phyloP scores from a whole-genome alignment of 2,797 vertebrate genomes.

The Hemibagrus guttatus region DNA sequence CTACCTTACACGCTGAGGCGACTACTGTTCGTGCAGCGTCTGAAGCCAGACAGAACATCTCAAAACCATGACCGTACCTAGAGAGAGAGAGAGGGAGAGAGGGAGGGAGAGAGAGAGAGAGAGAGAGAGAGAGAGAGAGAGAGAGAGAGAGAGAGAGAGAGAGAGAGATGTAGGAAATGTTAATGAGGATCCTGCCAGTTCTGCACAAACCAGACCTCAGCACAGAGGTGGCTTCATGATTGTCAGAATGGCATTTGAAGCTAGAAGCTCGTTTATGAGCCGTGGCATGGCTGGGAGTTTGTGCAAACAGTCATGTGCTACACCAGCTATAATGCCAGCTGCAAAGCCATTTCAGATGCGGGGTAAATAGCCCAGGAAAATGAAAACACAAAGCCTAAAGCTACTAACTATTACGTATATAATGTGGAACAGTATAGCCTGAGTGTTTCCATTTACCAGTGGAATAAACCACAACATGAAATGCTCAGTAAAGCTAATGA shows the following conservation, averaged over 20 bases:
- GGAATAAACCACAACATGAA: slow-evolving; percentile 2
- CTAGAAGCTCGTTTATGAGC: slow-evolving; percentile 31
- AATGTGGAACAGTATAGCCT: slow-evolving; percentile 3
- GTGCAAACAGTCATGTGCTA: slow-evolving; percentile 22
- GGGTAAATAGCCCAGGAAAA: slow-evolving; percentile 46
- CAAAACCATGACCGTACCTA: slow-evolving; percentile 98
- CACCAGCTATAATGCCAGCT: slow-evolving; percentile 33
- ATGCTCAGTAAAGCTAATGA: slow-evolving; percentile 29
- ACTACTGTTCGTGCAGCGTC: slow-evolving; percentile 82
- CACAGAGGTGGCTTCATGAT: slow-evolving; percentile 24
- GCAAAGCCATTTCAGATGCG: slow-evolving; percentile 44
- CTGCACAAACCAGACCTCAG: slow-evolving; percentile 31
- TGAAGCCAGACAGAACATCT: slow-evolving; percentile 92
- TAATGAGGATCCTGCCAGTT: slow-evolving; percentile 44
- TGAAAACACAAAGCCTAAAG: slow-evolving; percentile 31
- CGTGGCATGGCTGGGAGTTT: slow-evolving; percentile 15
- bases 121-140: neutral
- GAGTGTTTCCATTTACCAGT: slow-evolving; percentile 21
- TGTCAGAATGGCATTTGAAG: slow-evolving; percentile 35
- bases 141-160: neutral
- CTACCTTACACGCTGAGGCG: slow-evolving; percentile 97
- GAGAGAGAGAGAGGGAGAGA: slow-evolving; percentile 16
- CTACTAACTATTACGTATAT: slow-evolving; percentile 24
- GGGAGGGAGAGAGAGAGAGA: neutral
- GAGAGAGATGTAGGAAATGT: slow-evolving; percentile 25